phyloP scores from a whole-genome alignment of 2,888 invertebrate genomes.

The Athalia cordata region DNA sequence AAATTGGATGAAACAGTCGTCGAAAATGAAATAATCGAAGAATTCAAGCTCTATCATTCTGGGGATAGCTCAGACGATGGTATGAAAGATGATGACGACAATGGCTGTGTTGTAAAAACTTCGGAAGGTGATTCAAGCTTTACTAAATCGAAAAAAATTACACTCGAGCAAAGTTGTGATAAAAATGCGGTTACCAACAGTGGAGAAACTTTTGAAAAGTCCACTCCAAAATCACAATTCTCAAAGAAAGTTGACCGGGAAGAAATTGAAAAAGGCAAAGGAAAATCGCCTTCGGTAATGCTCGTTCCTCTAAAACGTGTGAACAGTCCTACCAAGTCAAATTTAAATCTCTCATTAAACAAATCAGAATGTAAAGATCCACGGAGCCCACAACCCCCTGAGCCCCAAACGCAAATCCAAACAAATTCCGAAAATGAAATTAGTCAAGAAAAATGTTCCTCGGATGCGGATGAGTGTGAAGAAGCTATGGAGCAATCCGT shows the following conservation, averaged over 20 bases:
- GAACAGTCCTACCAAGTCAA: too few species aligned
- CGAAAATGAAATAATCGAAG: constrained; percentile 13
- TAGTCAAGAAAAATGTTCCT: too few species aligned
- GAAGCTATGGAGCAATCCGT: not conserved
- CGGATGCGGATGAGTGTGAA: not conserved
- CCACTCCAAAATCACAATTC: constrained; percentile 18
- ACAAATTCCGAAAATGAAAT: constrained; percentile 40
- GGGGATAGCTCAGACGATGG: constrained; percentile 30
- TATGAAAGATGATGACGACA: not conserved
- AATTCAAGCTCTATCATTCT: constrained; percentile 19
- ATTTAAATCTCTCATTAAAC: too few species aligned
- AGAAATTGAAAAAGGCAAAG: not conserved
- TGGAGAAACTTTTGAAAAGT: not conserved
- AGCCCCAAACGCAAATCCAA: not conserved
- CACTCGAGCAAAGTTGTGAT: too few species aligned
- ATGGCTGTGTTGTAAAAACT: not conserved
- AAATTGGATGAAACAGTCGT: constrained; percentile 13
- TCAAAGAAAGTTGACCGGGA: not conserved
- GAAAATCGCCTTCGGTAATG: not conserved
- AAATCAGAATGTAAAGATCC: too few species aligned
- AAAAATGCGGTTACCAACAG: too few species aligned
- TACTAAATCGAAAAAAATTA: not conserved
- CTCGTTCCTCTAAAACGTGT: too few species aligned
- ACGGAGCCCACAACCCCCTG: not conserved
- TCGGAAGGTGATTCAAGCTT: not conserved